phyloP scores from a whole-genome alignment of 2,113 vertebrate species.

The Brachyhypopomus occidentalis region DNA sequence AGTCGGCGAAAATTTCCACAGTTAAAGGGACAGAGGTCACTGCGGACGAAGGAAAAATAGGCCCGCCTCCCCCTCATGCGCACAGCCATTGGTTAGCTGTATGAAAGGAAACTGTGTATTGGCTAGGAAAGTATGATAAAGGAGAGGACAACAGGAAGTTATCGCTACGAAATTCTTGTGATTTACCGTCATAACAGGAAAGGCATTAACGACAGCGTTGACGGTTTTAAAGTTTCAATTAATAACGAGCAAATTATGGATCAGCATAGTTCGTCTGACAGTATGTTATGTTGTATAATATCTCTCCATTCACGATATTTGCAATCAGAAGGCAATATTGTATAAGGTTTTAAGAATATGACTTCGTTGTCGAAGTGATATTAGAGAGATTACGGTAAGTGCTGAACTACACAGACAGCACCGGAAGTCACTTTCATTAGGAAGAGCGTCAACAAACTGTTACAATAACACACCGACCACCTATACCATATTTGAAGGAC shows the following conservation, averaged over 20 bases:
- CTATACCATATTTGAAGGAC: neutral
- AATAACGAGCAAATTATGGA: neutral
- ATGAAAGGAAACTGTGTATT: neutral
- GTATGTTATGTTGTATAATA: too few relatives aligned
- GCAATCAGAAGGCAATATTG: too few relatives aligned
- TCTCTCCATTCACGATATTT: too few relatives aligned
- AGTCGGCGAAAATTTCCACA: slow-evolving; percentile 30
- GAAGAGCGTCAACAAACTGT: slow-evolving; percentile 10
- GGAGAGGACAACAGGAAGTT: slow-evolving; percentile 14
- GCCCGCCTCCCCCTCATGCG: neutral
- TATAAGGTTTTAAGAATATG: neutral
- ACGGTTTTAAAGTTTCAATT: neutral
- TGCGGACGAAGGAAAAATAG: slow-evolving; percentile 49
- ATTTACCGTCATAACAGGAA: neutral
- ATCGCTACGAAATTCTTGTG: neutral
- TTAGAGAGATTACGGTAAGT: slow-evolving; percentile 9
- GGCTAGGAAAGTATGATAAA: slow-evolving; percentile 11
- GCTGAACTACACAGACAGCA: neutral
- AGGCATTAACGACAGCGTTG: neutral
- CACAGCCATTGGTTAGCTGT: slow-evolving; percentile 23
- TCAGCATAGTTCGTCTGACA: neutral
- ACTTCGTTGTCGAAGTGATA: neutral
- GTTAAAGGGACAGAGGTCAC: slow-evolving; percentile 64
- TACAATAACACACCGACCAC: neutral
- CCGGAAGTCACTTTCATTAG: neutral